Evolutionary conservation across 2,113 vertebrate genomes (phyloP), one percentile per base, ranked within the genome.

Genomic region (Macrotis lagotis): DNA sequence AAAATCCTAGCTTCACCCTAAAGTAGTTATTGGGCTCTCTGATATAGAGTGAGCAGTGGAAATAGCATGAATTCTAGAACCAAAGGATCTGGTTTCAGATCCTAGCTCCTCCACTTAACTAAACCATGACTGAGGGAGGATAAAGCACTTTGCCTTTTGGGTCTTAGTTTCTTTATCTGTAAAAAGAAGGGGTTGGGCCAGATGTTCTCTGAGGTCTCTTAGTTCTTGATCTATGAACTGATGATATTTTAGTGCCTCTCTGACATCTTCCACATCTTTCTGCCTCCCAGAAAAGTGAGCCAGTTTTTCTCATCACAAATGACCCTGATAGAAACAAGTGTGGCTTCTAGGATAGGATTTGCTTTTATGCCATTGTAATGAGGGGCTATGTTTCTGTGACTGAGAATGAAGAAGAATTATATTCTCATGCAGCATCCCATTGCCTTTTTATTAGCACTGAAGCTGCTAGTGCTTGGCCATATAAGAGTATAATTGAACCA

Each of bases 401-500:
- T 92, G 94, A 5, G 5, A 55, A 48, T 50, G 48, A 89, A 91
- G 91, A 74, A 92, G 91, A 37, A 44, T 44, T 25, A 12, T 19
- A 1, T 50, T 50, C 89, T 47, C 90, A 10, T 26, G 59, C 9
- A 0, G 59, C 9, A 0, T 48, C 37, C 12, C 0, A 11, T 9
- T 9, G 19, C 24, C 4, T 93, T 95, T 94, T 94, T 53, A 31
- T 95, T 53, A 91, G 50, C 16, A 7, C 14, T 1, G 25, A 90
- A 89, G 91, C 90, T 48, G 94, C 94, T 95, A 28, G 91, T 94
- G 93, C 94, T 97, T 94, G 92, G 92, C 95, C 51, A 8, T 47
- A 92, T 52, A 92, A 97, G 94, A 96, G 28, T 95, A 51, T 95
- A 98, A 97, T 49, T 98, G 97, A 97, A 96, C 95, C 95, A 95